These are phyloP conservation scores for Cyanoliseus patagonus DNA, from an alignment of 2,113 vertebrate genomes.

Conservation along the genomic window DNA sequence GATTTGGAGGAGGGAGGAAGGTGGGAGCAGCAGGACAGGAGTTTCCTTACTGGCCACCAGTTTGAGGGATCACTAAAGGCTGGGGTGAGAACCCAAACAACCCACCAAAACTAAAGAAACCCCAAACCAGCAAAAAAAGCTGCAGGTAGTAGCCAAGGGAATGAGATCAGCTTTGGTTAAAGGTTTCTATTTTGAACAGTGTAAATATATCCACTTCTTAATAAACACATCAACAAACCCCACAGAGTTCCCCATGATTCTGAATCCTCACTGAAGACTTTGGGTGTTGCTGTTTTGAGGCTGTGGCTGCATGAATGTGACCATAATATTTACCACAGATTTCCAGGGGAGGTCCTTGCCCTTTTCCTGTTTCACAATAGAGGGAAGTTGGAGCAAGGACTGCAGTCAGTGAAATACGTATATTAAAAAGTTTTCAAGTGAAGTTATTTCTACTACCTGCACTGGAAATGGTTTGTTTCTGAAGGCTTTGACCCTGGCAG, in stretches of 20 bases:
- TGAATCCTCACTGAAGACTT: background rate
- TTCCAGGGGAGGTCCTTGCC: conserved; percentile 50
- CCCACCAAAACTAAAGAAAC: background rate
- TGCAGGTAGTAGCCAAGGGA: background rate
- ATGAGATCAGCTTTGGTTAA: background rate
- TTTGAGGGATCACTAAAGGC: background rate
- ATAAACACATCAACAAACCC: background rate
- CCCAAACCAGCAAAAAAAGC: background rate
- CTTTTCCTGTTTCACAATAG: conserved; percentile 58
- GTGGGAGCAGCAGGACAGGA: background rate
- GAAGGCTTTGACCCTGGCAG: background rate
- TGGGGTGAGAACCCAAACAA: background rate
- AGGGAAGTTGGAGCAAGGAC: conserved; percentile 28
- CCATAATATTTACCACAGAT: conserved; percentile 35
- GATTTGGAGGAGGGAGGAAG: background rate
- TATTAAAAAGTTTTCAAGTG: background rate
- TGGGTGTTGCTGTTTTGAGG: background rate
- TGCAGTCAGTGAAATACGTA: background rate
- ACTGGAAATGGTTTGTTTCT: background rate
- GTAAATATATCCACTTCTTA: background rate
- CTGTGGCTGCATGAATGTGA: background rate
- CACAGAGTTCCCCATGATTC: background rate
- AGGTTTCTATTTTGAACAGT: background rate
- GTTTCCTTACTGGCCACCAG: background rate
- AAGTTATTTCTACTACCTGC: background rate